Base-by-base conservation (phyloP, 1,140 invertebrate species). In the Ceratina japonica region DNA sequence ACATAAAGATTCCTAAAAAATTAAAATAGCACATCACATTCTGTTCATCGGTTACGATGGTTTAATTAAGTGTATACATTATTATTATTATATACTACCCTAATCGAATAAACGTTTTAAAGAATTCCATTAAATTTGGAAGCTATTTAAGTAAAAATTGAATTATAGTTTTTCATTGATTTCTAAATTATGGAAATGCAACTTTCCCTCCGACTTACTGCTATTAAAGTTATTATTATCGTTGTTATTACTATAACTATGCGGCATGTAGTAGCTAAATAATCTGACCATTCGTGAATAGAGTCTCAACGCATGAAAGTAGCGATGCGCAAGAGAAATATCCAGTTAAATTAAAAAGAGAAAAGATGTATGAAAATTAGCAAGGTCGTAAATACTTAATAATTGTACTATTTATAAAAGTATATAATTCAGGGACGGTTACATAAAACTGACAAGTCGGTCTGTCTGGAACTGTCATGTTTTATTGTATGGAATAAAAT, bases 391-490 rank as follows among this genome's bases (percentile, higher is more conserved):
- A 66, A 49, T 65, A 66, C 31, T 51, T 44, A 49, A 66, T 15
- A 5, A 69, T 54, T 54, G 16, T 69, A 27, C 51, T 16, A 54
- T 66, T 66, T 54, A 69, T 15, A 31, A 54, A 54, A 69, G 4
- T 69, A 69, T 22, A 54, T 5, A 20, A 69, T 69, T 52, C 44
- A 68, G 49, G 49, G 65, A 69, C 66, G 51, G 65, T 68, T 54
- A 27, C 52, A 68, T 68, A 68, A 52, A 24, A 16, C 18, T 54
- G 44, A 54, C 16, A 54, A 69, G 20, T 54, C 27, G 20, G 18
- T 69, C 51, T 54, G 12, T 18, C 4, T n/a, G n/a, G 27, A 69
- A 3, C 8, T 69, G 3, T 51, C 15, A 16, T 52, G 12, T 15
- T 52, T 18, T n/a, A 27, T 27, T 7, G 18, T 31, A 31, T 4